Base-by-base conservation (phyloP, 1,140 invertebrate species). In the Reticulitermes speratus region DNA sequence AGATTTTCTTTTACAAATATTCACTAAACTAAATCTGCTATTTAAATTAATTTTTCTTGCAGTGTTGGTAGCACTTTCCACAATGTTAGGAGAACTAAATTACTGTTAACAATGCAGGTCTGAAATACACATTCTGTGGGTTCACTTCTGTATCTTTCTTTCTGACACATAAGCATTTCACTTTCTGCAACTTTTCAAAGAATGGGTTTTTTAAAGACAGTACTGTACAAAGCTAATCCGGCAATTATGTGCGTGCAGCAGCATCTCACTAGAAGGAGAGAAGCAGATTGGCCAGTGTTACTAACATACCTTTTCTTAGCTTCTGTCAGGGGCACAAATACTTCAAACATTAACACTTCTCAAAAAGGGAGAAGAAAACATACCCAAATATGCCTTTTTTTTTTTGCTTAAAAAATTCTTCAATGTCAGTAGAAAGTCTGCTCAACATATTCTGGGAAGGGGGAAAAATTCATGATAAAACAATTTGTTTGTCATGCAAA, bases 1-100 rank as follows among this genome's bases (percentile, higher is more conserved):
- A 65, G 8, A 65, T 75, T n/a, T 75, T 75, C n/a, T 75, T 75
- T 30, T 75, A 75, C 65, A 75, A 75, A 75, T 75, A 75, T 75
- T 30, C 65, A 75, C 65, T 75, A 75, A 65, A 75, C 65, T 75
- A 75, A 75, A 75, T 75, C 8, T n/a, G 25, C 25, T 75, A 75
- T 75, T 75, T 75, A 75, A 75, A 75, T 75, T 75, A 75, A 75
- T 30, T 75, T 30, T 30, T 75, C 25, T 65, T 75, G 25, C 25
- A 75, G n/a, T 75, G 25, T 75, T 75, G n/a, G 38, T 38, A 38
- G 38, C 65, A 75, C 65, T 75, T 75, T 75, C 25, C 25, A 75
- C 65, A 75, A n/a, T 30, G 30, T 1, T 21, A 55, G 9, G 52
- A 55, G 52, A 55, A 55, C 65, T 30, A 75, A 75, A 75, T 75